A percentile compares a stretch with the other conserved stretches of the same genome.
These are phyloP conservation scores for Nephotettix cincticeps DNA, from an alignment of 1,140 invertebrate species.

Conservation along the genomic window DNA sequence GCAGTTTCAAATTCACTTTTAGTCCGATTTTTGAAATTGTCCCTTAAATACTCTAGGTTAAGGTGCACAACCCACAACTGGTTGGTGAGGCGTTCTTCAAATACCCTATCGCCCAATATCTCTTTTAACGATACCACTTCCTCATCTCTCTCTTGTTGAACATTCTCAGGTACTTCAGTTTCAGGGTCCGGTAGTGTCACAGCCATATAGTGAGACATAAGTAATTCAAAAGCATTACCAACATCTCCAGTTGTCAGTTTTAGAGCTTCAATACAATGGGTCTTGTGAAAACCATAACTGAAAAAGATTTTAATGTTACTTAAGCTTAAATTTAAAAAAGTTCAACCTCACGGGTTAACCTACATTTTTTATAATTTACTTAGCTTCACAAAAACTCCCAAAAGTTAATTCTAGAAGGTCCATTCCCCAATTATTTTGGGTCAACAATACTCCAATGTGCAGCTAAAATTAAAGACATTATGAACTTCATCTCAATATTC, in stretches of 20 bases:
- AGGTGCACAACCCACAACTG: constrained; percentile 65
- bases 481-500: no score
- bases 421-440: no score
- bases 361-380: no score
- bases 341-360: no score
- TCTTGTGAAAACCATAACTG: constrained; percentile 67
- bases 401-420: no score
- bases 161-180: constrained; percentile 50
- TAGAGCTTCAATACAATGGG: constrained; percentile 71
- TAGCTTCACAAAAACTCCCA: no score
- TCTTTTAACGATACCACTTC: constrained; percentile 71
- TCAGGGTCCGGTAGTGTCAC: constrained; percentile 43
- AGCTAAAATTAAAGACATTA: no score
- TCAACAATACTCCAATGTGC: no score
- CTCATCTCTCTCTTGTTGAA: constrained; percentile 62
- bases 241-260: constrained; percentile 60
- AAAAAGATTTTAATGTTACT: no score
- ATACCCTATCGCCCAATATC: constrained; percentile 64
- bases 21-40: constrained; percentile 46
- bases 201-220: constrained; percentile 68
- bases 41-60: constrained; percentile 64
- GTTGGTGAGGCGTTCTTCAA: constrained; percentile 62
- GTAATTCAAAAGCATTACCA: constrained; percentile 63
- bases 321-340: no score
- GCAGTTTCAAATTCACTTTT: background rate